phyloP scores from a whole-genome alignment of 2,113 vertebrate species.

The Brachirus orientalis region DNA sequence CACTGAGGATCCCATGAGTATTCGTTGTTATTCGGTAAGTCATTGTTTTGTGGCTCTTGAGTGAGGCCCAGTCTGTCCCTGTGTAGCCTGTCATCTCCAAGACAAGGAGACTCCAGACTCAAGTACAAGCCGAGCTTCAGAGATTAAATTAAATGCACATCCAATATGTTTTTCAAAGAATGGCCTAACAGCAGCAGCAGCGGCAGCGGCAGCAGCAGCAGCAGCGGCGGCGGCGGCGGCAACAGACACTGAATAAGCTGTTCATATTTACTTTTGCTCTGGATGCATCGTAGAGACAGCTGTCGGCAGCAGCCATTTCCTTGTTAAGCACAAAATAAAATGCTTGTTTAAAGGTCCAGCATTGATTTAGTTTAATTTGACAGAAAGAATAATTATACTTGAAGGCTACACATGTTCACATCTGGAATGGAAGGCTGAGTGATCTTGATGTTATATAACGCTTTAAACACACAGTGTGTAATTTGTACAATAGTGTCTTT shows the following conservation, averaged over 20 bases:
- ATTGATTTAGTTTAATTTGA: too few relatives aligned
- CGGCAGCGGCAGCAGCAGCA: too few relatives aligned
- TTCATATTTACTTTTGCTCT: conserved; percentile 65
- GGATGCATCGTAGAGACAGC: conserved; percentile 66
- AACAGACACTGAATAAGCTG: conserved; percentile 32
- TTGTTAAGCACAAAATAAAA: conserved; percentile 17
- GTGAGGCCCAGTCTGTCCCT: conserved; percentile 18
- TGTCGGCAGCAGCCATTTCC: conserved; percentile 58
- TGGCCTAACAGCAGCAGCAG: conserved; percentile 28
- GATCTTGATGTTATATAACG: too few relatives aligned
- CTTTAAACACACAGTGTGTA: too few relatives aligned
- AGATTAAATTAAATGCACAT: conserved; percentile 68
- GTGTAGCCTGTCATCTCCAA: conserved; percentile 32
- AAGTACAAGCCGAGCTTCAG: conserved; percentile 38
- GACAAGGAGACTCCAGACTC: conserved; percentile 25
- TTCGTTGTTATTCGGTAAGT: conserved; percentile 38
- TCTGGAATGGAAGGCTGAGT: too few relatives aligned
- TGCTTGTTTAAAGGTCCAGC: too few relatives aligned
- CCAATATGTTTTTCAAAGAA: conserved; percentile 68
- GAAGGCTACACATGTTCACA: too few relatives aligned
- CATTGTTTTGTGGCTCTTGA: conserved; percentile 41
- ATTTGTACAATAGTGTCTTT: too few relatives aligned
- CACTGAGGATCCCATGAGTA: conserved; percentile 10
- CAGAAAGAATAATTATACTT: too few relatives aligned
- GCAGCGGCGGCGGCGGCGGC: too few relatives aligned